A percentile compares a stretch with the other conserved stretches of the same genome.
Evolutionary conservation across 2,888 invertebrate species (phyloP).

Genomic region (Polydrusus cervinus): DNA sequence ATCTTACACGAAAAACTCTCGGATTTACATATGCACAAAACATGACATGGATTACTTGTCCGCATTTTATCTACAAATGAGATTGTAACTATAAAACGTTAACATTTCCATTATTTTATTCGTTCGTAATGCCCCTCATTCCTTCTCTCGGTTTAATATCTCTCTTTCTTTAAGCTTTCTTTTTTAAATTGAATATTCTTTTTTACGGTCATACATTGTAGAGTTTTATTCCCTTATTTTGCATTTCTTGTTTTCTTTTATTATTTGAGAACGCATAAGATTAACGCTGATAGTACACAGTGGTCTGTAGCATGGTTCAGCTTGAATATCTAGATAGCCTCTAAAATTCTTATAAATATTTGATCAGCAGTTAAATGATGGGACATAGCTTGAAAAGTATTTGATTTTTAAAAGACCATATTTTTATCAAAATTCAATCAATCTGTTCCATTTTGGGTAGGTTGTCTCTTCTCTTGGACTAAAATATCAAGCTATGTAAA

Average conservation of each 20-base stretch:
- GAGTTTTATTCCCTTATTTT: conserved; percentile 18
- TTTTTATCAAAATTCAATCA: no score
- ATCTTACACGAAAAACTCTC: conserved; percentile 64
- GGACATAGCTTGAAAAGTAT: no score
- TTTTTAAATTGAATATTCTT: conserved; percentile 30
- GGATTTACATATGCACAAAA: conserved; percentile 66
- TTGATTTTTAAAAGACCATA: no score
- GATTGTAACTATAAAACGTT: conserved; percentile 59
- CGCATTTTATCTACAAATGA: conserved; percentile 60
- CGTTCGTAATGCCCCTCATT: conserved; percentile 26
- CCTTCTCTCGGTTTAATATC: conserved; percentile 21
- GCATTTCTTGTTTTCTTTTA: conserved; percentile 27
- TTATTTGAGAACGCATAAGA: conserved; percentile 15
- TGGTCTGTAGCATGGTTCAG: no score
- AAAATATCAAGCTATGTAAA: no score
- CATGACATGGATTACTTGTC: conserved; percentile 61
- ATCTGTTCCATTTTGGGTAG: no score
- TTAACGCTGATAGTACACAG: background rate
- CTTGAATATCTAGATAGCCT: no score
- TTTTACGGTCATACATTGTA: conserved; percentile 25
- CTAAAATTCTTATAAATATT: no score
- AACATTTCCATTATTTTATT: conserved; percentile 34
- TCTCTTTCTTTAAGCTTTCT: conserved; percentile 21
- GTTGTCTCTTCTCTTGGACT: no score
- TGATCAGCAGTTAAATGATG: no score